Evolutionary conservation across 2,888 invertebrate genomes (phyloP), one percentile per base, ranked within the genome.

Genomic region (Chrysodeixis includens): DNA sequence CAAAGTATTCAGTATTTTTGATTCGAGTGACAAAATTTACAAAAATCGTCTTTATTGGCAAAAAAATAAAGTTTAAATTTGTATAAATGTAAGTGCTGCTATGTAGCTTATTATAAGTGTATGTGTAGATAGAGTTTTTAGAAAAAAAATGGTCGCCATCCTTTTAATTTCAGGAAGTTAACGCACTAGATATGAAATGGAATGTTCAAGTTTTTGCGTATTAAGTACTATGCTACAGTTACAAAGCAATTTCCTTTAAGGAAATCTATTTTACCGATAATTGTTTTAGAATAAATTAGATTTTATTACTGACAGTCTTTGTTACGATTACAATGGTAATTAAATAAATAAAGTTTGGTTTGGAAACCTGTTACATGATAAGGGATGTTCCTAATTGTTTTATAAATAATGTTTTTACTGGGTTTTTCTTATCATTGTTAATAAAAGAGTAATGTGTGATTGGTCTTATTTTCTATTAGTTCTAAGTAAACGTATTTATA

Each of bases 241-340:
- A 16, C 12, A 46, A 66, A 60, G 35, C 32, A 26, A 62, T 61
- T 76, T 67, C 57, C 62, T 76, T 18, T 5, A 30, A 63, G 74
- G 72, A 74, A 76, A 63, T 63, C 46, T 32, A 63, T 51, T 76
- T 4, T 62, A n/a, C 62, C 57, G 63, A 62, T 56, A 44, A 61
- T 67, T 52, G 44, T 35, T 67, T 8, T 22, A n/a, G 71, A 60
- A 71, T 71, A 60, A 75, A 71, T 74, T 60, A 67, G 14, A 10
- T 26, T 3, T 60, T 54, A 32, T 40, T 22, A 12, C 20, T 32
- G 2, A 6, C 12, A 55, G 60, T 62, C 62, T 74, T 71, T 74
- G 76, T 74, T 52, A 26, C n/a, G 52, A 67, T 59, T 71, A 62
- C 6, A 40, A 7, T 40, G 0, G n/a, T 1, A 1, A 40, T 40